A percentile compares a stretch with the other conserved stretches of the same genome.
phyloP scores from a whole-genome alignment of 2,113 vertebrate genomes.

The Noctilio leporinus region DNA sequence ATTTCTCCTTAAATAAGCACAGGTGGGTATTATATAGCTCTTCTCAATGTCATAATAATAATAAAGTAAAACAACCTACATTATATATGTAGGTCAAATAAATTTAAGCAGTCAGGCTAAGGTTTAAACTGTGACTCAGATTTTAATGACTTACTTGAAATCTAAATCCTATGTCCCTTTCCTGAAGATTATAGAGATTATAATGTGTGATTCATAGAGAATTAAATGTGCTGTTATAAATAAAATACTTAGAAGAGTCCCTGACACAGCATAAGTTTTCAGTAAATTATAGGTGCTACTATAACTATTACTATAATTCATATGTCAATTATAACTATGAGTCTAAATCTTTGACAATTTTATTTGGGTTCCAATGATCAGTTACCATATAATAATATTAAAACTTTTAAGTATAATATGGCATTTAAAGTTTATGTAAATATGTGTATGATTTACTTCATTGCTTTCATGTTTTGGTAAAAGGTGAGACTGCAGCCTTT shows the following conservation, averaged over 20 bases:
- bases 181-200: neutral
- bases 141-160: neutral
- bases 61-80: neutral
- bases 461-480: neutral
- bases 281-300: neutral
- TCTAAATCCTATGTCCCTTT: neutral
- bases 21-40: neutral
- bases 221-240: neutral
- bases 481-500: neutral
- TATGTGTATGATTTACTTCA: neutral
- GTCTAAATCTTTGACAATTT: neutral
- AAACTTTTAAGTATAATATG: neutral
- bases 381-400: neutral
- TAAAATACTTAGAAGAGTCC: neutral
- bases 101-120: neutral
- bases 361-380: neutral
- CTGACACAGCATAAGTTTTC: neutral
- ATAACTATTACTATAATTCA: neutral
- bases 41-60: neutral
- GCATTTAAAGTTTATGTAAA: neutral
- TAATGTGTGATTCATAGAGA: neutral
- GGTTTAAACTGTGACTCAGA: neutral
- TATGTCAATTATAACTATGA: neutral
- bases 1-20: neutral
- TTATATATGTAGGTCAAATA: neutral